Percentiles rank a stretch among this genome's conserved stretches.
These are phyloP conservation scores for Antrozous pallidus DNA, from an alignment of 2,797 vertebrate genomes.

Conservation along the genomic window DNA sequence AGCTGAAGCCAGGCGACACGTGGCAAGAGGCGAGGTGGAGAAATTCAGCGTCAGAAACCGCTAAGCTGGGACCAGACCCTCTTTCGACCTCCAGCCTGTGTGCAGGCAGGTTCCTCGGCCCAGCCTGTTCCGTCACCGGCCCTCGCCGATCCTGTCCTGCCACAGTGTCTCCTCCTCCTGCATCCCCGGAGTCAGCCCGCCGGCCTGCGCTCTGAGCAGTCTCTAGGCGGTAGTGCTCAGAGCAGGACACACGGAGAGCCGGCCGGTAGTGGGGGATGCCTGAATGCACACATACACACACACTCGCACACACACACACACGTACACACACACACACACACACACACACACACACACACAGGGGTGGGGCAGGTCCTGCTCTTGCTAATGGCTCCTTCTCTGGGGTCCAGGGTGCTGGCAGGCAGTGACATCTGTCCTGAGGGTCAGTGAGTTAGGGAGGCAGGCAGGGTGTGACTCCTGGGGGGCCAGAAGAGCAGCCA, in stretches of 20 bases:
- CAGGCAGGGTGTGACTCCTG: background rate
- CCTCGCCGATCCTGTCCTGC: background rate
- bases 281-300: no score
- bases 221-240: background rate
- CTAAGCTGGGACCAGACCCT: background rate
- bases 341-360: no score
- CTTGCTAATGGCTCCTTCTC: background rate
- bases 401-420: background rate
- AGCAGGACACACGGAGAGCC: background rate
- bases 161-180: background rate
- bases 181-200: background rate
- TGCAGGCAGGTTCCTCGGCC: background rate
- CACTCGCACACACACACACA: no score
- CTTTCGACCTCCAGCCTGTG: background rate
- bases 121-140: background rate
- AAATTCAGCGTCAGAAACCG: background rate
- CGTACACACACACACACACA: no score
- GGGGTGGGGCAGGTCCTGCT: background rate
- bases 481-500: background rate
- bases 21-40: background rate
- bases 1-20: background rate
- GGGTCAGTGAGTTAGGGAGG: conserved; percentile 7
- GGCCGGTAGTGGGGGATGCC: background rate
- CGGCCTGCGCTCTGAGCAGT: background rate
- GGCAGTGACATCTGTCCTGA: background rate